A percentile compares a stretch with the other conserved stretches of the same genome.
phyloP scores from a whole-genome alignment of 2,797 vertebrate species.

The Melopsittacus undulatus region DNA sequence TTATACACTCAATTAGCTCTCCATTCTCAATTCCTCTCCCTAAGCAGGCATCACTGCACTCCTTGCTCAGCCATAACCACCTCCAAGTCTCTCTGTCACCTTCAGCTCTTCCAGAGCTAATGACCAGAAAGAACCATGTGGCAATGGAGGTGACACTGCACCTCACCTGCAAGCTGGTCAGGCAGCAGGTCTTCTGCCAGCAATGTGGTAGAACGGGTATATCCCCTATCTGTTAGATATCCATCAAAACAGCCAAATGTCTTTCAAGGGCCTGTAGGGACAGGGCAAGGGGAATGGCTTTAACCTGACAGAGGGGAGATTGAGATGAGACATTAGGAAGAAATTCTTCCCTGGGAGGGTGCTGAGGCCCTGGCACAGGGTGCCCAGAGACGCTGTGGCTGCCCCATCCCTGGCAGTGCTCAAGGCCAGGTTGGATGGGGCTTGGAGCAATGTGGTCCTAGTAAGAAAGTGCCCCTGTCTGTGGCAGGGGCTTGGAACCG shows the following conservation, averaged over 20 bases:
- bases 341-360: neutral
- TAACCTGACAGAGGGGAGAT: neutral
- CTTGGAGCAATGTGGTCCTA: neutral
- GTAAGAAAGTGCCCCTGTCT: neutral
- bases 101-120: neutral
- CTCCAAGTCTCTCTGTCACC: neutral
- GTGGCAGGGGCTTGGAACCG: neutral
- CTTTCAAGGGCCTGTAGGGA: neutral
- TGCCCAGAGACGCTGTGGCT: neutral
- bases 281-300: neutral
- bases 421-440: neutral
- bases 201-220: accelerated
- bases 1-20: neutral
- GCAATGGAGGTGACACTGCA: neutral
- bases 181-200: neutral
- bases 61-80: neutral
- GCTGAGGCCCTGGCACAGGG: neutral
- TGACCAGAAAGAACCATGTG: accelerated
- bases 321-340: neutral
- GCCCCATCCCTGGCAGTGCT: neutral
- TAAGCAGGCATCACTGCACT: neutral
- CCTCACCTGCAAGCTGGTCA: neutral
- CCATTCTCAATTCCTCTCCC: neutral
- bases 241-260: neutral
- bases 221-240: neutral